Base-by-base conservation (phyloP, 1,140 invertebrate species). In the Pinna nobilis region DNA sequence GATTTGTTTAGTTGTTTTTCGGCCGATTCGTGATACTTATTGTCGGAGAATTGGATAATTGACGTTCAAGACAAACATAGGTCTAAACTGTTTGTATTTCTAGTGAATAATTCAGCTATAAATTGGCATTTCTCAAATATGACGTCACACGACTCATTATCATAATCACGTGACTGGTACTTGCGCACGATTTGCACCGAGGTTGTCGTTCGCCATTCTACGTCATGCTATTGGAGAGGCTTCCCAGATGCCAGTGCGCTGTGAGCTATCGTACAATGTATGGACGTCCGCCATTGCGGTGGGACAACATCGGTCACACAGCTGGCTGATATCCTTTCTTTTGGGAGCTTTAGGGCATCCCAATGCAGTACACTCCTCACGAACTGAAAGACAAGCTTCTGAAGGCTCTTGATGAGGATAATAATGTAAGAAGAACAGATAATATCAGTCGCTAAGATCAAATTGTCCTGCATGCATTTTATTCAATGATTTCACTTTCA, bases 331-430 rank as follows among this genome's bases (percentile, higher is more conserved):
- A 76, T 81, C 78, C 79, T 78, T 83, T 78, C 64, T 80, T 71
- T 81, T 79, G 75, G 81, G 82, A 77, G 78, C 79, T 83, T 82
- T 80, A 82, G 82, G 83, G 84, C 73, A 80, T 79, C 85, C 88
- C 84, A 82, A 90, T 92, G 91, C 91, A 91, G 91, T 89, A 90
- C 87, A 90, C 91, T 88, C 90, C 91, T 88, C 84, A 84, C 83
- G 90, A 92, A 86, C 91, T 92, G 86, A 92, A 92, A 89, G 91
- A 92, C 85, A 92, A 90, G 87, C 90, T 92, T 89, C 89, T 91
- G 85, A 90, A 89, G 88, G 91, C 91, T 84, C 89, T 92, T 84
- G 91, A 92, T 90, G 88, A 89, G 82, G 91, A 92, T 81, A 91
- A 92, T 88, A 92, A 92, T 92, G 91, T 92, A 92, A 91, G 91